Evolutionary conservation across 2,888 invertebrate genomes (phyloP).

Genomic region (Suillia variegata): DNA sequence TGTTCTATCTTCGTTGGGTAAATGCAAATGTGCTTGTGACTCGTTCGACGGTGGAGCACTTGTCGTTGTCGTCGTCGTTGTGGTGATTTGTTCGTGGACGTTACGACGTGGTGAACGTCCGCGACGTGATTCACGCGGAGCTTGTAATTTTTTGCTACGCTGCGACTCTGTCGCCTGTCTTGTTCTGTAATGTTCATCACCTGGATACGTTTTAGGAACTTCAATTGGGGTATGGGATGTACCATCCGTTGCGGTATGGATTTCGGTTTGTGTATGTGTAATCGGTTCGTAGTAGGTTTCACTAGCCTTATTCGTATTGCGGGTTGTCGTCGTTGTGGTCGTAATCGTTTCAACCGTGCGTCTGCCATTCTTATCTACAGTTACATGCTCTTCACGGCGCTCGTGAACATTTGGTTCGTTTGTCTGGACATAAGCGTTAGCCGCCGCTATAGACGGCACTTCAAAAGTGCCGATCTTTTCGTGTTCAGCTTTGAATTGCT

Average conservation of each 20-base stretch:
- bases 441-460: no score
- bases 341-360: slow-evolving; percentile 23
- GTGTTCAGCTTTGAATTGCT: slow-evolving; percentile 14
- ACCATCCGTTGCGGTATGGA: no score
- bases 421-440: no score
- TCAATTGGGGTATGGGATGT: no score
- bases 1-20: slow-evolving; percentile 52
- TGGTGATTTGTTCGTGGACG: slow-evolving; percentile 1
- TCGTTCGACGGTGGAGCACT: not conserved
- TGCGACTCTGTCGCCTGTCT: slow-evolving; percentile 22
- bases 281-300: not conserved
- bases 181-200: slow-evolving; percentile 27
- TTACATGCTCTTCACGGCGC: slow-evolving; percentile 12
- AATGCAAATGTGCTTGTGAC: slow-evolving; percentile 35
- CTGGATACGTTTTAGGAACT: slow-evolving; percentile 31
- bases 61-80: slow-evolving; percentile 9
- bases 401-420: slow-evolving; percentile 12
- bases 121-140: slow-evolving; percentile 40
- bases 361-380: slow-evolving; percentile 19
- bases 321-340: slow-evolving; percentile 18
- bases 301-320: not conserved
- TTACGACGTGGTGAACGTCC: slow-evolving; percentile 52
- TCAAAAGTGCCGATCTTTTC: no score
- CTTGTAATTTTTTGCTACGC: slow-evolving; percentile 34
- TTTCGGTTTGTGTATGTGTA: not conserved